phyloP scores from a whole-genome alignment of 2,797 vertebrate species.

The Chloroceryle amazona region DNA sequence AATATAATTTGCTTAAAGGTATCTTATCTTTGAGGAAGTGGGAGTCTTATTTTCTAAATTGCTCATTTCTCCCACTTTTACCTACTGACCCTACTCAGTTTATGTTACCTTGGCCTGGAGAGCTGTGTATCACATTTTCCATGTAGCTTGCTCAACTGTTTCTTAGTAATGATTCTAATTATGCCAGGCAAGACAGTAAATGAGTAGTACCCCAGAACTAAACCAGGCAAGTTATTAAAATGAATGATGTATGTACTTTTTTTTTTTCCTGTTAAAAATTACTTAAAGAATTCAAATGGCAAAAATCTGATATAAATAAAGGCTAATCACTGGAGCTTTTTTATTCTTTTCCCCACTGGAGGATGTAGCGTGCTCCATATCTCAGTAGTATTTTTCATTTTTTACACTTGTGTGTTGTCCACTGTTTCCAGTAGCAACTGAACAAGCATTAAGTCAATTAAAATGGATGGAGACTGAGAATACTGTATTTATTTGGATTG shows the following conservation, averaged over 20 bases:
- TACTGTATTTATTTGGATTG: background rate
- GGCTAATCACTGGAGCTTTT: background rate
- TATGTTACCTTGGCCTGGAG: background rate
- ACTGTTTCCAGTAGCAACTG: background rate
- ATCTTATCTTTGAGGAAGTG: background rate
- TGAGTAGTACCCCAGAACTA: background rate
- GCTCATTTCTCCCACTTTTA: background rate
- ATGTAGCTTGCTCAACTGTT: background rate
- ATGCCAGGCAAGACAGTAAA: background rate
- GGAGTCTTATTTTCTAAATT: background rate
- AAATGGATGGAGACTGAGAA: background rate
- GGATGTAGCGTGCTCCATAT: background rate
- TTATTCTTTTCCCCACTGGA: background rate
- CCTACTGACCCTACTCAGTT: background rate
- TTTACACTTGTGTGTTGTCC: background rate
- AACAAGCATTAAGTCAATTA: background rate
- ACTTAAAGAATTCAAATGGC: background rate
- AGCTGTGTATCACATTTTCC: background rate
- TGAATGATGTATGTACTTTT: background rate
- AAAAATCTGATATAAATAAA: background rate
- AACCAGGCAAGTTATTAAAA: background rate
- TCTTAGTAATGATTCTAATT: background rate
- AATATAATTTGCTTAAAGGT: background rate
- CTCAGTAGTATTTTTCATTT: background rate
- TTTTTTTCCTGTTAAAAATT: background rate